Base-by-base conservation (phyloP, 2,797 vertebrate species). In the Loris lydekkerianus region DNA sequence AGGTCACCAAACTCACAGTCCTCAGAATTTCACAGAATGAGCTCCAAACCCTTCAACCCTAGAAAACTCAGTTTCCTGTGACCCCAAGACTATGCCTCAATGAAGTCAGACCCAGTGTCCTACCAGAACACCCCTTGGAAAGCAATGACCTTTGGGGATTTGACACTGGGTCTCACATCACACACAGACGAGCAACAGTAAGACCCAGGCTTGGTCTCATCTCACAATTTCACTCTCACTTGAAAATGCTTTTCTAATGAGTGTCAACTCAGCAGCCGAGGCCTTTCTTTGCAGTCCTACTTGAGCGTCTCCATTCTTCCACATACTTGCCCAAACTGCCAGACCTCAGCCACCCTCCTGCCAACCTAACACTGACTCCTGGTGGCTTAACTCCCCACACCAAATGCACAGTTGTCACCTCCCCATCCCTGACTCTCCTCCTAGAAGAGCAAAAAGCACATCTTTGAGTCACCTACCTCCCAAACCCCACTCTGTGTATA, bases 231-330 rank as follows among this genome's bases (percentile, higher is more conserved):
- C 14, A 56, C 53, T 23, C 87, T 82, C n/a, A 1, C 43, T 43
- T 2, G 58, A 69, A 34, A 85, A 56, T 3, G 37, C 4, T 7
- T 76, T 46, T 84, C 53, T 29, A 7, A 27, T 0, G 1, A 40
- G 9, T 0, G 0, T 27, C 10, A 5, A 0, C 81, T 5, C 0
- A 0, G 2, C 15, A 1, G 0, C 46, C 17, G 0, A 0, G 0
- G 25, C 40, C 61, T 13, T 34, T 21, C 73, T 56, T 7, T 4
- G 5, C n/a, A 0, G 76, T 10, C 60, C 49, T 40, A 10, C 49
- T 1, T 7, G 2, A 29, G 85, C 3, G 3, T 4, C 67, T 34
- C 7, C 0, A 3, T 13, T 34, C 34, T 60, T 5, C 53, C 0
- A 0, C 37, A 58, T 25, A 1, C 1, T 46, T 2, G 6, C 2